phyloP scores from a whole-genome alignment of 2,797 vertebrate species.

The Steatocranus sp. region DNA sequence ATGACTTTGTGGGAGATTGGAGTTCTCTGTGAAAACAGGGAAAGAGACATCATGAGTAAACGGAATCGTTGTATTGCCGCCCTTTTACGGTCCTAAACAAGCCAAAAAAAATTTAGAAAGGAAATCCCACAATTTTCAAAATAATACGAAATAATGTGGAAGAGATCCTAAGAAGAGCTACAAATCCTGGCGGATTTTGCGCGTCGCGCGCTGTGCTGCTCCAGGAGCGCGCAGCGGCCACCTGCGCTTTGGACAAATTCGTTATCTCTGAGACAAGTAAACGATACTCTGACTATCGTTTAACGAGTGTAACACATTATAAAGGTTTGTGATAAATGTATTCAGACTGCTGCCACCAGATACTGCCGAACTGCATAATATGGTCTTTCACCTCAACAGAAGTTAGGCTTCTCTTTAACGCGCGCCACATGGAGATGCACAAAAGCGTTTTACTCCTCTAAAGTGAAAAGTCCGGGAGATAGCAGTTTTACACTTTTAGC shows the following conservation, averaged over 20 bases:
- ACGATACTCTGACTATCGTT: background rate
- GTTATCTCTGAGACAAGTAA: background rate
- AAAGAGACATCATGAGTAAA: background rate
- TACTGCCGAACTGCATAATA: background rate
- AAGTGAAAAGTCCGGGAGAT: background rate
- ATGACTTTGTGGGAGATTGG: slow-evolving; percentile 97
- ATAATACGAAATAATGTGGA: background rate
- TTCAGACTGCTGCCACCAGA: background rate
- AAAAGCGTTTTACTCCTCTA: background rate
- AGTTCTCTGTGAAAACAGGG: slow-evolving; percentile 77
- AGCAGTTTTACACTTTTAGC: background rate
- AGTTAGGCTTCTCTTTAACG: background rate
- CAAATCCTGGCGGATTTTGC: background rate
- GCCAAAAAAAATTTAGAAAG: background rate
- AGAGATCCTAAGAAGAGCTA: background rate
- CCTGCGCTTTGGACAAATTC: background rate
- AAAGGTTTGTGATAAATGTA: background rate
- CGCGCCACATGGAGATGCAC: background rate
- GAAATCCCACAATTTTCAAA: background rate
- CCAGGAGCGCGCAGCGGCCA: slow-evolving; percentile 31
- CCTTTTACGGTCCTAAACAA: background rate
- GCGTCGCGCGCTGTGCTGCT: slow-evolving; percentile 21
- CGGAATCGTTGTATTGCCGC: background rate
- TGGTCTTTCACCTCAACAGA: background rate
- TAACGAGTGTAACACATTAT: rapidly evolving